Percentiles rank a stretch among this genome's conserved stretches.
phyloP scores from a whole-genome alignment of 2,888 invertebrate genomes.

The Cryptus armator region DNA sequence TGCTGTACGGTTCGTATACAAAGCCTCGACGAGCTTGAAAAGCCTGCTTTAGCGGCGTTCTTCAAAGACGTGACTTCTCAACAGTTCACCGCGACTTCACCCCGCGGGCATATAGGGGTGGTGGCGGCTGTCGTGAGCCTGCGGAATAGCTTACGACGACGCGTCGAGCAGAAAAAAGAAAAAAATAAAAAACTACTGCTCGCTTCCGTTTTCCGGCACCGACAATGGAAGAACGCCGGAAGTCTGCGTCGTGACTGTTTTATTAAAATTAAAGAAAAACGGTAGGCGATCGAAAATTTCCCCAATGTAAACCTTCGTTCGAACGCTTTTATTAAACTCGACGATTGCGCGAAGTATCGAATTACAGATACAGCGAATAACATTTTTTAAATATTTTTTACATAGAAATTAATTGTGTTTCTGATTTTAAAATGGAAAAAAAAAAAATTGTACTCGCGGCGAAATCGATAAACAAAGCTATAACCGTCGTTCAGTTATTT shows the following conservation, averaged over 20 bases:
- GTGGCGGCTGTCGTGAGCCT: neutral
- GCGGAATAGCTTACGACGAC: conserved; percentile 17
- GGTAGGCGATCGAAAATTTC: neutral
- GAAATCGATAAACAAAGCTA: too few species aligned
- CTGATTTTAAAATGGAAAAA: too few species aligned
- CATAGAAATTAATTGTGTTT: too few species aligned
- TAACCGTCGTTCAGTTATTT: too few species aligned
- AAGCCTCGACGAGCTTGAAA: conserved; percentile 40
- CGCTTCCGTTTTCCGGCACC: neutral
- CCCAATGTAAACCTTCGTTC: neutral
- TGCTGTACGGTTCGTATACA: conserved; percentile 1
- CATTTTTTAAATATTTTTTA: too few species aligned
- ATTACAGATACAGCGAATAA: too few species aligned
- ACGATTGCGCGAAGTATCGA: too few species aligned
- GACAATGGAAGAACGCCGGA: conserved; percentile 5
- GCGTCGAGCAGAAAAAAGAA: conserved; percentile 14
- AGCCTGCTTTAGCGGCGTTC: conserved; percentile 29
- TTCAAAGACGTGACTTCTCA: conserved; percentile 49
- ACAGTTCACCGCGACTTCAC: conserved; percentile 33
- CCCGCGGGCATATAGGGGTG: neutral
- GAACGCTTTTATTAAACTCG: too few species aligned
- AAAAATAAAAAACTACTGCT: neutral
- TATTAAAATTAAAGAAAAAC: neutral
- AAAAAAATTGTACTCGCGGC: too few species aligned
- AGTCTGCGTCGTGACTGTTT: neutral